These are phyloP conservation scores for Drosophila emarginata DNA, from an alignment of 2,888 invertebrate genomes.

Conservation along the genomic window DNA sequence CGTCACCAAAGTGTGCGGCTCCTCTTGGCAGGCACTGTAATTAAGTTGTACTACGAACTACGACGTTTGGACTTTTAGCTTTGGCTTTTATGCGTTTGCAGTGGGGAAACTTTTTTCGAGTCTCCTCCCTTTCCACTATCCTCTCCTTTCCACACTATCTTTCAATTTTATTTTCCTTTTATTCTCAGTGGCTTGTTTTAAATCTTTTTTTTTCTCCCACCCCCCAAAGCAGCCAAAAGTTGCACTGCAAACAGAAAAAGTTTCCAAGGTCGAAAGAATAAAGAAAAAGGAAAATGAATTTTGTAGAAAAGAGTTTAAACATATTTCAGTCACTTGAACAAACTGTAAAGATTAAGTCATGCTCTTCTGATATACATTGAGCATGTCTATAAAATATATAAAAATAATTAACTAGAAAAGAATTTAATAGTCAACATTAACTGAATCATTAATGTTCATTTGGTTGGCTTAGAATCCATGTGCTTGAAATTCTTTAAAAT, in stretches of 20 bases:
- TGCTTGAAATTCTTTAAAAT: constrained; percentile 51
- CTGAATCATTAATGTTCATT: constrained; percentile 72
- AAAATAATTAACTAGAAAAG: not conserved
- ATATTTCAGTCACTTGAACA: constrained; percentile 10
- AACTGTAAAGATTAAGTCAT: constrained; percentile 26
- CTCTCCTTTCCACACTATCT: not conserved
- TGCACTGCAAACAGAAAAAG: constrained; percentile 35
- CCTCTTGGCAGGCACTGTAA: constrained; percentile 61
- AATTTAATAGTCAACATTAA: constrained; percentile 48
- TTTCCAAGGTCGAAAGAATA: constrained; percentile 52
- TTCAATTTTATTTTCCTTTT: constrained; percentile 15
- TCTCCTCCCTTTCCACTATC: too few relatives aligned
- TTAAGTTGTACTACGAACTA: constrained; percentile 74
- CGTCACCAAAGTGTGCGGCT: constrained; percentile 36
- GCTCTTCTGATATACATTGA: not conserved
- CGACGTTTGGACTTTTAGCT: constrained; percentile 42
- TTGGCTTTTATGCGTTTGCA: constrained; percentile 35
- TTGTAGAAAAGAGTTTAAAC: not conserved
- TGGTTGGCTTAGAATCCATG: constrained; percentile 58
- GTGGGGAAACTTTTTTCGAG: constrained; percentile 29
- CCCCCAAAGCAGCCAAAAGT: constrained; percentile 22
- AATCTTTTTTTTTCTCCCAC: not conserved
- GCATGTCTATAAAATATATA: too few relatives aligned
- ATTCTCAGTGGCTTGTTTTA: constrained; percentile 9
- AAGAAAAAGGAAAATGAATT: not conserved